Conservation (phyloP, 2,113 vertebrate species). For the Edolisoma coerulescens region DNA sequence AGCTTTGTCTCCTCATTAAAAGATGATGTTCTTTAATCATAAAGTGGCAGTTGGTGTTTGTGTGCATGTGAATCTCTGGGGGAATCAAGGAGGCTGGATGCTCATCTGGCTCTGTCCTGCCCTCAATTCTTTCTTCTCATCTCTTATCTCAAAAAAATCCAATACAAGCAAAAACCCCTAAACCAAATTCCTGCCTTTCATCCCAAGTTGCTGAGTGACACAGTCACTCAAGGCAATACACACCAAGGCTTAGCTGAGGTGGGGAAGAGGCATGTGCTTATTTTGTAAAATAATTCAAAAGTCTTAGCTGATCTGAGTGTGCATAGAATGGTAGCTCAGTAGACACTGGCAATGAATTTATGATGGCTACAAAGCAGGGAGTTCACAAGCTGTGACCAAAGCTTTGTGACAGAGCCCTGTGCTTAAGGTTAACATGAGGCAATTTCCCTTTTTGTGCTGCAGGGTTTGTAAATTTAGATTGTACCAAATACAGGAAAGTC, state of each 20-base stretch:
- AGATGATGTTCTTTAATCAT: neutral
- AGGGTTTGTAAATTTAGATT: constrained; percentile 7
- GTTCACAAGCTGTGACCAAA: neutral
- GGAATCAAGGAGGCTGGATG: neutral
- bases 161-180: neutral
- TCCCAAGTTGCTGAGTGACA: neutral
- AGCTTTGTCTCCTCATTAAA: neutral
- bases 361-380: neutral
- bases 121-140: neutral
- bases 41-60: neutral
- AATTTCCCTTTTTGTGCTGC: neutral
- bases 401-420: neutral
- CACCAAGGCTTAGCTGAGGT: neutral
- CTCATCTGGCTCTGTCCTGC: neutral
- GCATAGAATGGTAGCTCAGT: neutral
- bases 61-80: neutral
- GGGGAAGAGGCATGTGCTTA: neutral
- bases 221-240: neutral
- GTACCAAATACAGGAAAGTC: neutral
- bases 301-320: neutral
- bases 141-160: neutral
- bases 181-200: neutral
- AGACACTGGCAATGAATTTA: neutral
- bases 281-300: neutral
- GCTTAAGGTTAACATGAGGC: neutral